These are phyloP conservation scores for Rachycentron canadum DNA, from an alignment of 2,797 vertebrate species.

Conservation along the genomic window DNA sequence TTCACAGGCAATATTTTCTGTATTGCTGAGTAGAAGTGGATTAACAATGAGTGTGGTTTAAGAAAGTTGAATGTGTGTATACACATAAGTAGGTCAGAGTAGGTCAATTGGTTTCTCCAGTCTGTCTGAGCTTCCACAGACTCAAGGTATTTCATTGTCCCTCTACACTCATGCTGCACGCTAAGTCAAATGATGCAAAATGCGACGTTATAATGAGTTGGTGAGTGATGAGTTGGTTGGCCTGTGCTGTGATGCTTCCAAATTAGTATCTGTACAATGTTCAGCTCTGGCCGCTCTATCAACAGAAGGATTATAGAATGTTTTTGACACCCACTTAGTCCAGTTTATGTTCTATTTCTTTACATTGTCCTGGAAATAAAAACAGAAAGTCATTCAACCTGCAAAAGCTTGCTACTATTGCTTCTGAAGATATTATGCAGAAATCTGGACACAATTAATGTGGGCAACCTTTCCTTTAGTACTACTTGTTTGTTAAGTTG, in stretches of 20 bases:
- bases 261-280: slow-evolving; percentile 22
- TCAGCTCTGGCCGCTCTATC: background rate
- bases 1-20: background rate
- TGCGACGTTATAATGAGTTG: slow-evolving; percentile 22
- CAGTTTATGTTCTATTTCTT: background rate
- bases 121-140: slow-evolving; percentile 21
- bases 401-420: background rate
- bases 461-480: background rate
- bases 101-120: slow-evolving; percentile 22
- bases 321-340: background rate
- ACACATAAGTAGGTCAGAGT: slow-evolving; percentile 17
- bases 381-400: background rate
- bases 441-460: background rate
- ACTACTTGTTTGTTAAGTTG: background rate
- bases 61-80: slow-evolving; percentile 24
- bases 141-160: too few relatives aligned
- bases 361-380: background rate
- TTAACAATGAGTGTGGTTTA: slow-evolving; percentile 35
- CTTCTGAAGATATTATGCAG: background rate
- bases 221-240: slow-evolving; percentile 18
- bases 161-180: background rate
- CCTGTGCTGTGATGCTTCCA: slow-evolving; percentile 7
- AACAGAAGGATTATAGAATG: background rate
- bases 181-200: slow-evolving; percentile 18
- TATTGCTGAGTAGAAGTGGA: background rate